These are phyloP conservation scores for Netelia fuscicornis DNA, from an alignment of 2,888 invertebrate genomes.

Conservation along the genomic window DNA sequence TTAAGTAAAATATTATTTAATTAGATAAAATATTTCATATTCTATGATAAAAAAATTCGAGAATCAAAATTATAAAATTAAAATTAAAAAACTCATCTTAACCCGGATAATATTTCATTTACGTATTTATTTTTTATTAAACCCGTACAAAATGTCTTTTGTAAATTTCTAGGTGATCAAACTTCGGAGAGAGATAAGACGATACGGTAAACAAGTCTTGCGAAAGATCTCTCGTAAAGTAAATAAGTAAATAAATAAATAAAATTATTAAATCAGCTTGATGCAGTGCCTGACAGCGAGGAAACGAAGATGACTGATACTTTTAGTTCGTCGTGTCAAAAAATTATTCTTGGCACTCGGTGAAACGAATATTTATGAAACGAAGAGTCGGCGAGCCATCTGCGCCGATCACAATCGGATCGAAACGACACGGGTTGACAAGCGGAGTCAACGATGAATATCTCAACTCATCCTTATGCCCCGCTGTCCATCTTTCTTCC, in stretches of 20 bases:
- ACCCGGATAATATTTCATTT: too few species aligned
- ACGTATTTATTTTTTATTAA: too few species aligned
- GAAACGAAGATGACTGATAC: too few species aligned
- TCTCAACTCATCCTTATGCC: not conserved
- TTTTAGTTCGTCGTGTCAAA: slow-evolving; percentile 1
- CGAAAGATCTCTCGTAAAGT: not conserved
- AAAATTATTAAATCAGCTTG: not conserved
- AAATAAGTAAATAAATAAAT: not conserved
- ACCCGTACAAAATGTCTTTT: too few species aligned
- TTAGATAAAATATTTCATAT: not conserved
- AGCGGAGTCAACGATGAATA: slow-evolving; percentile 6
- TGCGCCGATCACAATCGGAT: not conserved
- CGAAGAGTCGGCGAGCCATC: not conserved
- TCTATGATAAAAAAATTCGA: too few species aligned
- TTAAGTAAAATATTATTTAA: not conserved
- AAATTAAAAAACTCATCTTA: too few species aligned
- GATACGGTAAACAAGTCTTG: too few species aligned
- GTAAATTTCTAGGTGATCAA: too few species aligned
- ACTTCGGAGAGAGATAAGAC: too few species aligned
- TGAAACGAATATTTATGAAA: slow-evolving; percentile 34
- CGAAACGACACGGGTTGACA: not conserved
- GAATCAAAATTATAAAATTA: too few species aligned
- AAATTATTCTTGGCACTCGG: not conserved
- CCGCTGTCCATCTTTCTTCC: not conserved
- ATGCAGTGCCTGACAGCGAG: not conserved